Conservation (phyloP, 2,888 invertebrate species). For the Scaptomyza flava region DNA sequence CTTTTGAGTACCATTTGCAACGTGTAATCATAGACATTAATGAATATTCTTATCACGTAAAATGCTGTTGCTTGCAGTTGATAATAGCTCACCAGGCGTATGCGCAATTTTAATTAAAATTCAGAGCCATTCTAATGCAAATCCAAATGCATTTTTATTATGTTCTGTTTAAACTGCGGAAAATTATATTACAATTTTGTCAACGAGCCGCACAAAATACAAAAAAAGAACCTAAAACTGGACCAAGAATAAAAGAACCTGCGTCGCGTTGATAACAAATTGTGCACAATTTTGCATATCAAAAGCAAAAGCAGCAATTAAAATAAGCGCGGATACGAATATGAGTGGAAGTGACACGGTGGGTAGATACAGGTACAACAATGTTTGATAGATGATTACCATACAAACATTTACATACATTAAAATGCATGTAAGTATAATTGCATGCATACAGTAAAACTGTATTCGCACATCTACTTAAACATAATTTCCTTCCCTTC, state of each 20-base stretch:
- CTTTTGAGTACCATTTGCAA: not conserved
- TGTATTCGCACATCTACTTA: constrained; percentile 18
- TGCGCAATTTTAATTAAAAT: constrained; percentile 59
- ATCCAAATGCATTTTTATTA: constrained; percentile 30
- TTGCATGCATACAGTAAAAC: constrained; percentile 3
- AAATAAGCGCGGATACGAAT: constrained; percentile 54
- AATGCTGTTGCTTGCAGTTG: constrained; percentile 15
- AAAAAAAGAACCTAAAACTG: constrained; percentile 26
- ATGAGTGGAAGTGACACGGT: constrained; percentile 27
- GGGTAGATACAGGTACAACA: constrained; percentile 36
- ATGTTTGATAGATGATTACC: constrained; percentile 65
- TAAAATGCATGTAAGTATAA: not conserved
- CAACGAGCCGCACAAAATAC: constrained; percentile 44
- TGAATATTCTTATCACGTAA: constrained; percentile 25
- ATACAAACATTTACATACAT: constrained; percentile 1
- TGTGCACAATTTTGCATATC: constrained; percentile 73
- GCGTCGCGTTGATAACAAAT: constrained; percentile 68
- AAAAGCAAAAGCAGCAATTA: constrained; percentile 71
- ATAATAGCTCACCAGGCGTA: constrained; percentile 37
- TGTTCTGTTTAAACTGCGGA: constrained; percentile 35
- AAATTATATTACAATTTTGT: constrained; percentile 70
- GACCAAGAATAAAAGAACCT: constrained; percentile 47
- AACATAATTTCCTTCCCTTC: constrained; percentile 8
- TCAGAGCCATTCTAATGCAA: constrained; percentile 24
- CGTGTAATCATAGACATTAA: constrained; percentile 12